These are phyloP conservation scores for Hycleus cichorii DNA, from an alignment of 1,140 invertebrate species.

Conservation along the genomic window DNA sequence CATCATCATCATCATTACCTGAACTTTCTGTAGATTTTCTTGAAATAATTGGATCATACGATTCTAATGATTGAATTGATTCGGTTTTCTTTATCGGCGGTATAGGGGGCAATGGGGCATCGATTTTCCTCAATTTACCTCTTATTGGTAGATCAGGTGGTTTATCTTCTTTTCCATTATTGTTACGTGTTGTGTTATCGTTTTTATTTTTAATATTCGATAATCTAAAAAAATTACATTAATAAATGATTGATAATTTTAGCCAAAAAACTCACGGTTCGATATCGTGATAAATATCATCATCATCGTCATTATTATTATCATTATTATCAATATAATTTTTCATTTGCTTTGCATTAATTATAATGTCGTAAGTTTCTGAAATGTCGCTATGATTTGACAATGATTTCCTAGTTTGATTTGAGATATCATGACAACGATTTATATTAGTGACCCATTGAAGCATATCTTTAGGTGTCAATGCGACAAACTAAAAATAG, in stretches of 20 bases:
- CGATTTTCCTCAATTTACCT: not conserved
- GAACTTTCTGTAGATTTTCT: not conserved
- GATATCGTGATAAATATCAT: not conserved
- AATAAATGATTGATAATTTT: not conserved
- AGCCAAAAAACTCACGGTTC: no score
- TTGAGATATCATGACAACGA: constrained; percentile 10
- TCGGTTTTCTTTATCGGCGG: not conserved
- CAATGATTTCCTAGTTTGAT: not conserved
- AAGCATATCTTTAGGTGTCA: constrained; percentile 21
- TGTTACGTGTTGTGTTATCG: no score
- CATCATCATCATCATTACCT: not conserved
- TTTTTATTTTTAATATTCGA: not conserved
- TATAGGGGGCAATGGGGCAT: not conserved
- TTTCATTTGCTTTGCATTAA: not conserved
- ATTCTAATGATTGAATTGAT: not conserved
- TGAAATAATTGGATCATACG: not conserved
- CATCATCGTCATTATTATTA: constrained; percentile 2
- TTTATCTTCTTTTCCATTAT: not conserved
- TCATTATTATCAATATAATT: not conserved
- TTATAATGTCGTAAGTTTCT: constrained; percentile 2
- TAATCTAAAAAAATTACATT: not conserved
- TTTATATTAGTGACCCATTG: constrained; percentile 26
- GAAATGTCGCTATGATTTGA: not conserved
- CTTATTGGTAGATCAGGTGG: not conserved
- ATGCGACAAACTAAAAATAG: constrained; percentile 20